phyloP scores from a whole-genome alignment of 2,113 vertebrate species.

The Dicerorhinus sumatrensis region DNA sequence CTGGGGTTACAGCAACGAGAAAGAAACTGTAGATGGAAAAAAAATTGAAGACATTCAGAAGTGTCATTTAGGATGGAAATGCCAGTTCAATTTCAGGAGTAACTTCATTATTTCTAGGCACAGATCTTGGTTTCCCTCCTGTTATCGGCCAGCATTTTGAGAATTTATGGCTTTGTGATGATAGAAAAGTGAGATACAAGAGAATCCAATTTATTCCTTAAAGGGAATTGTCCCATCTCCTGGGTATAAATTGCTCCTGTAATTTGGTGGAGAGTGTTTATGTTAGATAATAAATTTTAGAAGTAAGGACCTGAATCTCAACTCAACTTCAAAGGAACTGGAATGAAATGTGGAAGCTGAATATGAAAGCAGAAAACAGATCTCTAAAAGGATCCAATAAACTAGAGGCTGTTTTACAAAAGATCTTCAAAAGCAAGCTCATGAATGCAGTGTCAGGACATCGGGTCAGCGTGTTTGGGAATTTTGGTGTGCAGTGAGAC shows the following conservation, averaged over 20 bases:
- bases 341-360: slow-evolving; percentile 39
- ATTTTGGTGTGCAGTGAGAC: background rate
- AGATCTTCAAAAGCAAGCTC: background rate
- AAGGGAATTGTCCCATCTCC: slow-evolving; percentile 34
- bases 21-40: background rate
- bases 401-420: slow-evolving; percentile 40
- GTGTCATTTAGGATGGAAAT: background rate
- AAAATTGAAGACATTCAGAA: background rate
- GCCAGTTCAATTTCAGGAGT: background rate
- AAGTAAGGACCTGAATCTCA: slow-evolving; percentile 36
- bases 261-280: slow-evolving; percentile 37
- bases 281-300: slow-evolving; percentile 69
- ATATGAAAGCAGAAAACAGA: slow-evolving; percentile 15
- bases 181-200: slow-evolving; percentile 47
- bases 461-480: background rate
- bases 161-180: slow-evolving; percentile 52
- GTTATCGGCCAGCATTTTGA: background rate
- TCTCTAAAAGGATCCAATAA: slow-evolving; percentile 31
- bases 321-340: background rate
- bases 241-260: slow-evolving; percentile 29
- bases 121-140: background rate
- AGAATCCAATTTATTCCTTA: slow-evolving; percentile 70
- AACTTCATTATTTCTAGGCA: background rate
- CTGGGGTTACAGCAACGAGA: background rate
- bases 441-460: background rate